Evolutionary conservation across 2,113 vertebrate genomes (phyloP), one percentile per base, ranked within the genome.

Genomic region (Hiodon tergisus): DNA sequence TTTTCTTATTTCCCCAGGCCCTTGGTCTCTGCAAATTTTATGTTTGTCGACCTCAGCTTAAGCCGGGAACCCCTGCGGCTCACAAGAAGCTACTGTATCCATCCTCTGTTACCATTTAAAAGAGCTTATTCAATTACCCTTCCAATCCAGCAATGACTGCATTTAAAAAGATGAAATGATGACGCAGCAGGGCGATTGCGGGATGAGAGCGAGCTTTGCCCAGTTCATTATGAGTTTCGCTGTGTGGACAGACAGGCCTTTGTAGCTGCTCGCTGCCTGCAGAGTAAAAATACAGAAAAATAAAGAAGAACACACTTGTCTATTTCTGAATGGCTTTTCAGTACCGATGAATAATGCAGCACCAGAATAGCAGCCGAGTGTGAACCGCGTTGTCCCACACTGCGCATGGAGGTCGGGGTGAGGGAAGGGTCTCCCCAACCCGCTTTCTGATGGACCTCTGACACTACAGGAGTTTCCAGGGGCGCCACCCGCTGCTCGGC

Each of bases 141-240:
- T 31, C 48, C 50, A 51, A 77, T 78, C 58, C 48, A 71, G 51
- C 51, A 65, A 55, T 69, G 70, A 61, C 50, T 46, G 75, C 62
- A 62, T 59, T 65, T 68, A 52, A 63, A 11, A 66, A 77, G 76
- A 69, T 17, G 70, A 48, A 61, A 48, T 57, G 31, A 10, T 46
- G 51, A 47, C 53, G 74, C 75, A 69, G 67, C 67, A 70, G 62
- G 72, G 71, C 51, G 73, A 69, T 69, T 61, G 75, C 17, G 46
- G 48, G 59, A 62, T 11, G 67, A 11, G 14, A 69, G 65, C 76
- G 52, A 76, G 75, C 61, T 69, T 72, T 74, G 76, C 53, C 16
- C 65, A 54, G 62, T 57, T 69, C 69, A 80, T 77, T 77, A 67
- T 78, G 59, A 60, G 72, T 74, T 74, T 74, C 63, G 63, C 60